Conservation (phyloP, 2,113 vertebrate species). For the Syrrhaptes paradoxus region DNA sequence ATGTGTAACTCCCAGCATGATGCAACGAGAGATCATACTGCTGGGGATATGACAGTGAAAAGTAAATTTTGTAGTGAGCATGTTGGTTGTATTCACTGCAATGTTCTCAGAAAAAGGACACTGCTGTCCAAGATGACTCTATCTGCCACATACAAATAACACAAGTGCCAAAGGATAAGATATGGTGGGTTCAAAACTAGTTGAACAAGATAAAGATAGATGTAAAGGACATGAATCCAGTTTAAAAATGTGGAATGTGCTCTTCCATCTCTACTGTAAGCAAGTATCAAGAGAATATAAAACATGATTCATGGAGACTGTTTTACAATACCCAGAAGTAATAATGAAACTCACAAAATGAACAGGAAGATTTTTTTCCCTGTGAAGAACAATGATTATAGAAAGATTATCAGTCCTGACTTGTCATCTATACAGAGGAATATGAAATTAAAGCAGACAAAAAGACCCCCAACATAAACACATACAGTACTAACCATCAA, state of each 20-base stretch:
- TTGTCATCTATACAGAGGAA: not conserved
- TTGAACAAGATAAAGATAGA: not conserved
- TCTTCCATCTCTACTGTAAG: not conserved
- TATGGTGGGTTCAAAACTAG: not conserved
- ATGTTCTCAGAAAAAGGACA: not conserved
- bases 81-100: not conserved
- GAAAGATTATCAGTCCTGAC: not conserved
- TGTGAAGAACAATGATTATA: not conserved
- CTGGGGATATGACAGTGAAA: not conserved
- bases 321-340: not conserved
- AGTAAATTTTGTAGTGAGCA: not conserved
- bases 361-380: not conserved
- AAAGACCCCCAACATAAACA: rapidly evolving
- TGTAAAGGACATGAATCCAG: not conserved
- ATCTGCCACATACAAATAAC: not conserved
- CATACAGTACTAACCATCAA: not conserved
- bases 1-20: not conserved
- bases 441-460: not conserved
- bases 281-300: not conserved
- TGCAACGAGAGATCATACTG: not conserved
- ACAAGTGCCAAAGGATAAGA: not conserved
- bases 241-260: not conserved
- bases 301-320: not conserved
- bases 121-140: not conserved
- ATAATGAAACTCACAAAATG: not conserved